These are phyloP conservation scores for Pteruthius melanotis DNA, from an alignment of 2,113 vertebrate species.

Conservation along the genomic window DNA sequence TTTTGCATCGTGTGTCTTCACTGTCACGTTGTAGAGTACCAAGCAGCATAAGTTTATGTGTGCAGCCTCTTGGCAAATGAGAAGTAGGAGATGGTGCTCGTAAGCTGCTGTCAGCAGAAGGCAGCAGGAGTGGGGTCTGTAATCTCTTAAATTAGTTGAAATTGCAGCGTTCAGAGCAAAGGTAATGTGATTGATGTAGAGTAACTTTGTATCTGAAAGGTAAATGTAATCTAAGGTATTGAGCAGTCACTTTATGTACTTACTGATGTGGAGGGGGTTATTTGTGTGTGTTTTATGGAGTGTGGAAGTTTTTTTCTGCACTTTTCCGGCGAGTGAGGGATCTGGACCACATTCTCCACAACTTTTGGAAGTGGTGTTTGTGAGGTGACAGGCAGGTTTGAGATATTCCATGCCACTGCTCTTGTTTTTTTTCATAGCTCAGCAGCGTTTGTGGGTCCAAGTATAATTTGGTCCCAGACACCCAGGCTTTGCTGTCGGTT, in stretches of 20 bases:
- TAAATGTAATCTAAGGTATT: not conserved
- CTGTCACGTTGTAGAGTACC: not conserved
- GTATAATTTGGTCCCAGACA: not conserved
- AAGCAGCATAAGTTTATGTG: accelerated
- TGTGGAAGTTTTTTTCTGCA: not conserved
- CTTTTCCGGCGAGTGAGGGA: not conserved
- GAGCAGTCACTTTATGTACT: not conserved
- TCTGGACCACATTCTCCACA: not conserved
- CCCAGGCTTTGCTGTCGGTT: not conserved
- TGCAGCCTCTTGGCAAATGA: not conserved
- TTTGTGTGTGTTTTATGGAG: not conserved
- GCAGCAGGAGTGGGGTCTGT: not conserved
- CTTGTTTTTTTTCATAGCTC: not conserved
- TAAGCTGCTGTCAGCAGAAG: not conserved
- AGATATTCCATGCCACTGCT: not conserved
- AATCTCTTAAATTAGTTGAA: not conserved
- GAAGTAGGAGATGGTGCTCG: accelerated
- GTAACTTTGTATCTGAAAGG: not conserved
- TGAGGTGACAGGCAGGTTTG: not conserved
- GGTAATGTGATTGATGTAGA: not conserved
- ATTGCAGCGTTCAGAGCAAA: not conserved
- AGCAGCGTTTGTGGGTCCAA: not conserved
- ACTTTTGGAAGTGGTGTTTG: not conserved
- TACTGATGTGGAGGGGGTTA: not conserved
- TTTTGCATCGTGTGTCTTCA: not conserved